Percentiles rank a stretch among this genome's conserved stretches.
These are phyloP conservation scores for Notarius quadriscutis DNA, from an alignment of 2,113 vertebrate genomes.

Conservation along the genomic window DNA sequence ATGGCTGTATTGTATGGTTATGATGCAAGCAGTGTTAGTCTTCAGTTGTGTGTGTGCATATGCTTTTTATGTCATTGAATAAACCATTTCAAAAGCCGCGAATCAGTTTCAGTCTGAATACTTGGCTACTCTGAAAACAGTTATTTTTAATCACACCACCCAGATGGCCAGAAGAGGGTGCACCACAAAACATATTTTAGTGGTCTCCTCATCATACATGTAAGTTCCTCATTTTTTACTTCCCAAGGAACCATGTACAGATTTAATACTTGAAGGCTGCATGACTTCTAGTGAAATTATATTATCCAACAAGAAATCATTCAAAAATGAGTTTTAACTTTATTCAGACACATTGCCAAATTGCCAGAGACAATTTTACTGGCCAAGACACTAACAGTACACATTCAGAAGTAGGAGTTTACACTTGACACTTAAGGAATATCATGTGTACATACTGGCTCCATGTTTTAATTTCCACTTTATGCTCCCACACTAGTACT, in stretches of 20 bases:
- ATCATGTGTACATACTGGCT: constrained; percentile 46
- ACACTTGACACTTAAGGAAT: constrained; percentile 49
- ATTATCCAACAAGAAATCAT: neutral
- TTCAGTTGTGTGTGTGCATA: neutral
- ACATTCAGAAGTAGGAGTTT: constrained; percentile 40
- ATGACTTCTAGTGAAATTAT: neutral
- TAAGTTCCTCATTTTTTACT: constrained; percentile 5
- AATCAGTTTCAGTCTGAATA: neutral
- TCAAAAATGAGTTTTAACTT: constrained; percentile 2
- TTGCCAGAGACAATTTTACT: constrained; percentile 16
- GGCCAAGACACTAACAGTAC: constrained; percentile 26
- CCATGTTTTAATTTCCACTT: constrained; percentile 14
- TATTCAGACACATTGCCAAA: constrained; percentile 47
- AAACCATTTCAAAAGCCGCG: constrained; percentile 14
- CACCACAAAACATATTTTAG: neutral
- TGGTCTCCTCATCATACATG: neutral
- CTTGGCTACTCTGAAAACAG: neutral
- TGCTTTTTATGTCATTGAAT: constrained; percentile 22
- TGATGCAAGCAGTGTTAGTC: neutral
- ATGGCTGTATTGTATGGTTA: too few species aligned
- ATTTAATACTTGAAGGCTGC: neutral
- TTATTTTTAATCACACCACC: neutral
- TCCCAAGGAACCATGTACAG: constrained; percentile 5
- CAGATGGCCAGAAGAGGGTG: constrained; percentile 12
- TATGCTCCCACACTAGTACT: constrained; percentile 58